Evolutionary conservation across 2,113 vertebrate species (phyloP).

Genomic region (Chamaetylas fuelleborni): DNA sequence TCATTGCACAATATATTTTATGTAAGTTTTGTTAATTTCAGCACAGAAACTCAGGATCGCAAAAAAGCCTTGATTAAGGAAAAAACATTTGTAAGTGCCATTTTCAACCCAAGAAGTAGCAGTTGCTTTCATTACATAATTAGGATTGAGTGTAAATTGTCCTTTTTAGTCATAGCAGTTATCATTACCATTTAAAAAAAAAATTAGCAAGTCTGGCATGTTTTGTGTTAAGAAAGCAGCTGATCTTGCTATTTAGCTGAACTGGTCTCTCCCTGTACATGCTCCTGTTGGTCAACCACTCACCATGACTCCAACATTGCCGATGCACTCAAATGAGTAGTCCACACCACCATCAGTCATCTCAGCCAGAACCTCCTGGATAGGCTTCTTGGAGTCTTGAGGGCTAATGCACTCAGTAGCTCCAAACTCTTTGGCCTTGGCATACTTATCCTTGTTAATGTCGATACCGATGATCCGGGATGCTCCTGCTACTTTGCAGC

Average conservation of each 20-base stretch:
- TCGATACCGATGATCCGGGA: constrained; percentile 78
- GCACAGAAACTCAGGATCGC: background rate
- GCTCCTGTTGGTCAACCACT: background rate
- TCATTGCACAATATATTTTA: background rate
- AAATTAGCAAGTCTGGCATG: background rate
- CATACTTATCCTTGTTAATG: constrained; percentile 78
- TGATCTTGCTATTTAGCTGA: background rate
- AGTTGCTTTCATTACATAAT: background rate
- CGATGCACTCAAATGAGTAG: constrained; percentile 82
- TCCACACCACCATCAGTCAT: constrained; percentile 80
- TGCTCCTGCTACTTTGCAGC: constrained; percentile 79
- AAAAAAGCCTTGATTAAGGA: background rate
- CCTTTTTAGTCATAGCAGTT: background rate
- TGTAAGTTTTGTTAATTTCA: background rate
- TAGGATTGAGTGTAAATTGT: background rate
- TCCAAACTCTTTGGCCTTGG: constrained; percentile 78
- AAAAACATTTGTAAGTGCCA: background rate
- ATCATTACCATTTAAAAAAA: background rate
- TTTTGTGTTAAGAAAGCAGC: background rate
- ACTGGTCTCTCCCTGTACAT: background rate
- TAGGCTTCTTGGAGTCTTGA: constrained; percentile 74
- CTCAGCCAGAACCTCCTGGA: constrained; percentile 78
- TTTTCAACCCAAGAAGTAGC: background rate
- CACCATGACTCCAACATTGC: constrained; percentile 81
- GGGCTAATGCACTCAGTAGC: constrained; percentile 79